phyloP scores from a whole-genome alignment of 2,888 invertebrate genomes.

The Labia minor region DNA sequence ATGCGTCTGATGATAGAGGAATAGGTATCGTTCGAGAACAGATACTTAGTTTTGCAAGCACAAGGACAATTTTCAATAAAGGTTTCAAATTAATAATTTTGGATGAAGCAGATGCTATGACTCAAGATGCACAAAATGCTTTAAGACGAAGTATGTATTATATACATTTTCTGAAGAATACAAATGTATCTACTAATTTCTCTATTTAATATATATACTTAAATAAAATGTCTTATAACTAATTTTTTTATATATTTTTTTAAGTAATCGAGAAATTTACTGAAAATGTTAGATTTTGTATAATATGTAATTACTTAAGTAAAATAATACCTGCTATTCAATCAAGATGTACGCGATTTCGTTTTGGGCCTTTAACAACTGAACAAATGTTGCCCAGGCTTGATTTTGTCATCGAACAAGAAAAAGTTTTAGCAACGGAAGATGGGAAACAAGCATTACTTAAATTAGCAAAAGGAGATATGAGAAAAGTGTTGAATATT shows the following conservation, averaged over 20 bases:
- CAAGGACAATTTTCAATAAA: conserved; percentile 84
- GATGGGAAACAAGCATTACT: conserved; percentile 84
- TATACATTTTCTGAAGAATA: conserved; percentile 27
- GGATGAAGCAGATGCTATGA: conserved; percentile 99
- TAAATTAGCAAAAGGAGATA: conserved; percentile 87
- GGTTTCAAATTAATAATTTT: conserved; percentile 92
- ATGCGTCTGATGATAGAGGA: conserved; percentile 97
- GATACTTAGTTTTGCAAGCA: conserved; percentile 92
- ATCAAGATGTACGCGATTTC: conserved; percentile 91
- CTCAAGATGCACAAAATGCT: conserved; percentile 98
- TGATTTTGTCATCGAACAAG: conserved; percentile 67
- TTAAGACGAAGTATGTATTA: conserved; percentile 67
- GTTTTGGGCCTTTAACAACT: conserved; percentile 80
- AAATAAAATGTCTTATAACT: no score
- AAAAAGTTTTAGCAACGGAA: conserved; percentile 72
- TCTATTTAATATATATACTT: conserved; percentile 13
- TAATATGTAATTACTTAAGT: conserved; percentile 96
- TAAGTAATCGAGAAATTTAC: conserved; percentile 98
- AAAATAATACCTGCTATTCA: conserved; percentile 98
- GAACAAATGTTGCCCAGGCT: conserved; percentile 84
- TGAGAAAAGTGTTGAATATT: conserved; percentile 94
- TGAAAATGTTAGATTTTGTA: conserved; percentile 94
- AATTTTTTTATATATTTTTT: conserved; percentile 29
- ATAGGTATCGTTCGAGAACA: conserved; percentile 90
- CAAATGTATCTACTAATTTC: conserved; percentile 14